Base-by-base conservation (phyloP, 2,797 vertebrate species). In the Merluccius polli region DNA sequence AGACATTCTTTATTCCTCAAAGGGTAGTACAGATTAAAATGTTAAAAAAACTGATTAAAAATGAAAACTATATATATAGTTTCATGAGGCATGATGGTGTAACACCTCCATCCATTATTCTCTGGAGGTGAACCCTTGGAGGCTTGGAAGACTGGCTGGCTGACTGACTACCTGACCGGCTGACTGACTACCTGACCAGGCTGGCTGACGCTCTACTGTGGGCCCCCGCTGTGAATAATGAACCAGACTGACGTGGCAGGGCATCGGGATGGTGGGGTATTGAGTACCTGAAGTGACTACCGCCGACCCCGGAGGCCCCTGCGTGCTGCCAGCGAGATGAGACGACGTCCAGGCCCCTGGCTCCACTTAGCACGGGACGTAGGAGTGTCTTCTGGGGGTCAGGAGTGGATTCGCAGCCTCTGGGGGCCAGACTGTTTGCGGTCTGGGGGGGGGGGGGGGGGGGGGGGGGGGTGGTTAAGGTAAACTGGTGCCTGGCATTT, bases 221-320 rank as follows among this genome's bases (percentile, higher is more conserved):
- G 4, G 75, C 15, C 88, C 88, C 75, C 69, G 77, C 73, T 74
- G 75, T 87, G 86, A 89, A 87, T 77, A 86, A 89, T 88, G 85
- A 83, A 48, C 78, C 78, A 70, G 81, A 76, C 87, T 78, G 89
- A 91, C 89, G 80, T 78, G 79, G 84, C 86, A 90, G 89, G 80
- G 84, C 85, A 24, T 89, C 81, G 84, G 52, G 52, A 2, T 52
- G 52, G 36, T 38, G 81, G 78, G 8, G 83, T 87, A 89, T 93
- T 90, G 90, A 91, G 88, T 88, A 90, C 89, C 91, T 90, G 84
- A 86, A 87, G 83, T 88, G 87, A 86, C 91, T 91, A 90, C 86
- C 84, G 84, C 91, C 87, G 87, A 91, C 90, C 88, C 88, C 78
- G 70, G 79, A 77, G 84, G 82, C 82, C 86, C 77, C 83, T 82